Percentiles rank a stretch among this genome's conserved stretches.
These are phyloP conservation scores for Rattus rattus DNA, from an alignment of 2,113 vertebrate species.

Conservation along the genomic window DNA sequence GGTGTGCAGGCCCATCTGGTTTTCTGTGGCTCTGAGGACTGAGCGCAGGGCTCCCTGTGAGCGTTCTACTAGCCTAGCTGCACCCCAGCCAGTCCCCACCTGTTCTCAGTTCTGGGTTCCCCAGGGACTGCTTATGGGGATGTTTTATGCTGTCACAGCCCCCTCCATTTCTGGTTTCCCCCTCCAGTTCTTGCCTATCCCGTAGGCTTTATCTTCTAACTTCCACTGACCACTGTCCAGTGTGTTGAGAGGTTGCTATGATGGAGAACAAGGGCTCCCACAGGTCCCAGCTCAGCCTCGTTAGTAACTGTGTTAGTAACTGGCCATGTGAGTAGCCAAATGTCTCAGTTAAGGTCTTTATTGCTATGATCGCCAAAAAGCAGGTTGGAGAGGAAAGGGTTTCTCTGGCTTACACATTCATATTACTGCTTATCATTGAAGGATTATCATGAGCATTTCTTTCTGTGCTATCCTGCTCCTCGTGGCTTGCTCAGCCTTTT, in stretches of 20 bases:
- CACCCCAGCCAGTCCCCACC: neutral
- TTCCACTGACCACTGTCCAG: rapidly evolving
- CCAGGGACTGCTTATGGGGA: neutral
- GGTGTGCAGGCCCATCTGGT: neutral
- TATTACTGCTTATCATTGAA: neutral
- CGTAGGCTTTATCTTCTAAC: neutral
- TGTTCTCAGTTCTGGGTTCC: neutral
- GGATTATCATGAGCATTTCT: neutral
- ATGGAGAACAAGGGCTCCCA: neutral
- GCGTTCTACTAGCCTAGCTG: neutral
- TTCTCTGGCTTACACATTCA: neutral
- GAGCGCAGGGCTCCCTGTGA: neutral
- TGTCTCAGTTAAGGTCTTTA: neutral
- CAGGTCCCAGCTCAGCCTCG: neutral
- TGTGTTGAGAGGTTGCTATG: neutral
- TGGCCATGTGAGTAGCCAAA: neutral
- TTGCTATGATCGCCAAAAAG: neutral
- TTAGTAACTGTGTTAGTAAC: neutral
- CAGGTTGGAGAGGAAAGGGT: no score
- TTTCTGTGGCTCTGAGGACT: neutral
- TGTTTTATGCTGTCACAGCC: neutral
- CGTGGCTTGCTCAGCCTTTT: neutral
- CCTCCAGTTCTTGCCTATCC: neutral
- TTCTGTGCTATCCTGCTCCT: neutral
- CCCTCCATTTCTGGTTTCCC: neutral